Evolutionary conservation across 30 jellyfish, hydroid and myxozoan species (phyloP).

Genomic region (Aurelia sp.): DNA sequence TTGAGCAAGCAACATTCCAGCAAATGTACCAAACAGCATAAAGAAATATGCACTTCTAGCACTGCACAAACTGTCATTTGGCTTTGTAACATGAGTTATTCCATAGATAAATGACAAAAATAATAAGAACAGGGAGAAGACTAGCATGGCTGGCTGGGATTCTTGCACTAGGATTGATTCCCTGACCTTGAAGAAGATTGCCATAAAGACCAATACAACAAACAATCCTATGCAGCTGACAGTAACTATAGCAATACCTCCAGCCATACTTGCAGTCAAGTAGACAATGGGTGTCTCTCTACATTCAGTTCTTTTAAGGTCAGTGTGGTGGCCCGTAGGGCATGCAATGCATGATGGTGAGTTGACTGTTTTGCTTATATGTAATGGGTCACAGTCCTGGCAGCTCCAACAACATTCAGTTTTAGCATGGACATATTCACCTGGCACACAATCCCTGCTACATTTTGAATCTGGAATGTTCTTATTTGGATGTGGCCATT

Average conservation of each 20-base stretch:
- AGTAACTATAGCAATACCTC: constrained; percentile 56
- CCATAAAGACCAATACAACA: constrained; percentile 2
- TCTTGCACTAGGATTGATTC: constrained; percentile 43
- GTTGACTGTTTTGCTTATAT: constrained; percentile 64
- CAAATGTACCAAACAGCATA: constrained; percentile 44
- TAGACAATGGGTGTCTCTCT: constrained; percentile 66
- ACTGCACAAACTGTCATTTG: constrained; percentile 57
- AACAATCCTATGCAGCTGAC: constrained; percentile 60
- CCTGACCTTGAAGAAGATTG: constrained; percentile 29
- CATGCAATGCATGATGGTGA: constrained; percentile 68
- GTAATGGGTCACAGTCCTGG: constrained; percentile 59
- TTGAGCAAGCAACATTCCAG: constrained; percentile 54
- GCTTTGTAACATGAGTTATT: constrained; percentile 57
- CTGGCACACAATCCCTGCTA: constrained; percentile 85
- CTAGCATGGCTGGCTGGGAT: constrained; percentile 39
- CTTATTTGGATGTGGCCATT: constrained; percentile 65
- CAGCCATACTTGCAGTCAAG: constrained; percentile 38
- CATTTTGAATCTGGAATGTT: constrained; percentile 73
- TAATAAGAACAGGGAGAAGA: constrained; percentile 42
- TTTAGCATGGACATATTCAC: constrained; percentile 76
- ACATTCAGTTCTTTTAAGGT: constrained; percentile 57
- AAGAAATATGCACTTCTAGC: constrained; percentile 71
- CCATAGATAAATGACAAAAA: constrained; percentile 74
- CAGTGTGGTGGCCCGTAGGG: constrained; percentile 78
- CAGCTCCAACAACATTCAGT: constrained; percentile 93